phyloP scores from a whole-genome alignment of 2,888 invertebrate species.

The Drosophila pseudotalamancana region DNA sequence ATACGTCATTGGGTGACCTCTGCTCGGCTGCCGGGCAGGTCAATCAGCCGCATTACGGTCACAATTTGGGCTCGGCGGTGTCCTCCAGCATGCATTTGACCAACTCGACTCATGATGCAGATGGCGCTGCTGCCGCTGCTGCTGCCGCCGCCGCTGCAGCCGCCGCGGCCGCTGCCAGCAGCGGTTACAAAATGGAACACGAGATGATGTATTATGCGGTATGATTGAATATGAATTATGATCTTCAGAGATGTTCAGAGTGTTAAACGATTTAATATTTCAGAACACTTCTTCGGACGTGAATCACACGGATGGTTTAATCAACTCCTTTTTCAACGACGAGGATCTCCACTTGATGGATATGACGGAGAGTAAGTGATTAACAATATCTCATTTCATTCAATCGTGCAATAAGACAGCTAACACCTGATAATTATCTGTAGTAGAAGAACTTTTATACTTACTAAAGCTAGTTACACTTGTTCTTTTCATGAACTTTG shows the following conservation, averaged over 20 bases:
- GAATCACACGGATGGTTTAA: slow-evolving; percentile 92
- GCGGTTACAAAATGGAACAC: slow-evolving; percentile 89
- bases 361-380: slow-evolving; percentile 92
- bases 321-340: slow-evolving; percentile 94
- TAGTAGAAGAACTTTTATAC: neutral
- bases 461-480: neutral
- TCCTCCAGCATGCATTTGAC: slow-evolving; percentile 92
- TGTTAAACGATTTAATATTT: slow-evolving; percentile 18
- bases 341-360: slow-evolving; percentile 96
- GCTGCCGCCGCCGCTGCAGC: slow-evolving; percentile 85
- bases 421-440: neutral
- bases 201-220: slow-evolving; percentile 94
- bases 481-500: slow-evolving; percentile 1
- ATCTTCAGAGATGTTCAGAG: slow-evolving; percentile 1
- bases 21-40: slow-evolving; percentile 70
- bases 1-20: slow-evolving; percentile 86
- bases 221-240: slow-evolving; percentile 16
- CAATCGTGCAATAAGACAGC: no score
- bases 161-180: slow-evolving; percentile 82
- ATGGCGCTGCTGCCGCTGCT: slow-evolving; percentile 88
- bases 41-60: slow-evolving; percentile 85
- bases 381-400: slow-evolving; percentile 4
- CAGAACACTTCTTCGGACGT: slow-evolving; percentile 88
- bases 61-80: slow-evolving; percentile 90
- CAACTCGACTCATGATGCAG: slow-evolving; percentile 89